A percentile compares a stretch with the other conserved stretches of the same genome.
These are phyloP conservation scores for Colinus virginianus DNA, from an alignment of 2,113 vertebrate species.

Conservation along the genomic window DNA sequence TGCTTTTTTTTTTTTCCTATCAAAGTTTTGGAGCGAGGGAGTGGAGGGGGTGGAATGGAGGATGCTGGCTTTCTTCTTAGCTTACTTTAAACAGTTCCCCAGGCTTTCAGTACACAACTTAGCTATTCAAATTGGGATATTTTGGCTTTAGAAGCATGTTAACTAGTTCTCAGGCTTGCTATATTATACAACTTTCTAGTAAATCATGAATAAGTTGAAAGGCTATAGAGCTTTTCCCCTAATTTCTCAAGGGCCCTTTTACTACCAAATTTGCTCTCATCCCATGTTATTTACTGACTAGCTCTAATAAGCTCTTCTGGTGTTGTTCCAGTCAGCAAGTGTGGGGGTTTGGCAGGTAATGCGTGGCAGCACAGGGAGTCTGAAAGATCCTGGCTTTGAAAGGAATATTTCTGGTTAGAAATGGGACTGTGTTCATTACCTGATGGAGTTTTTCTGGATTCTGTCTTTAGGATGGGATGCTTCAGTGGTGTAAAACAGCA, in stretches of 20 bases:
- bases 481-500: not conserved
- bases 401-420: conserved; percentile 56
- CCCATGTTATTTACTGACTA: conserved; percentile 74
- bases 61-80: conserved; percentile 24
- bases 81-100: conserved; percentile 64
- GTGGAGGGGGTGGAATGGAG: not conserved
- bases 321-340: conserved; percentile 53
- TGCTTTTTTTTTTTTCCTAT: conserved; percentile 61
- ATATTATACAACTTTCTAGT: conserved; percentile 39
- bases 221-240: conserved; percentile 51
- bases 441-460: not conserved
- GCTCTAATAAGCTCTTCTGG: conserved; percentile 63
- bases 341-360: conserved; percentile 62
- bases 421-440: conserved; percentile 36
- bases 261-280: conserved; percentile 74
- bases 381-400: conserved; percentile 37
- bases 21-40: conserved; percentile 45
- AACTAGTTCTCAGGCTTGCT: conserved; percentile 40
- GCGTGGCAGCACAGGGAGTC: conserved; percentile 39
- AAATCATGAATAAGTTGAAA: conserved; percentile 73
- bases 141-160: conserved; percentile 41
- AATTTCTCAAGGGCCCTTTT: conserved; percentile 77
- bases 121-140: conserved; percentile 39
- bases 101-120: conserved; percentile 41
- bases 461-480: not conserved